Conservation (phyloP, 2,113 vertebrate species). For the Ctenomys sociabilis region DNA sequence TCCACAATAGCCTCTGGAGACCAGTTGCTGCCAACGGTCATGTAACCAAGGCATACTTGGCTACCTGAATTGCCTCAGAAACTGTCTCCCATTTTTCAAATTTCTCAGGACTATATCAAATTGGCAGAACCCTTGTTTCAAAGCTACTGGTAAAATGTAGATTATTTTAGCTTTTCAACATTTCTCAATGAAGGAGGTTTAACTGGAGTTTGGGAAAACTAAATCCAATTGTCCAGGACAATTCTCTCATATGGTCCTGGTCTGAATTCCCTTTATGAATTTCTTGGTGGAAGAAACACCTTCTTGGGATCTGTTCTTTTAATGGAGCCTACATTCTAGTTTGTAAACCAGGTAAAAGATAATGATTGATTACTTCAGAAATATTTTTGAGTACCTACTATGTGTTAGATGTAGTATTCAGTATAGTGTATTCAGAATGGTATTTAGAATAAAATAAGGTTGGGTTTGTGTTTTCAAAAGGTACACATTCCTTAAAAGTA, state of each 20-base stretch:
- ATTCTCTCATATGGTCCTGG: background rate
- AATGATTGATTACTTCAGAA: slow-evolving; percentile 25
- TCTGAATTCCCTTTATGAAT: slow-evolving; percentile 33
- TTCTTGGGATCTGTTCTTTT: slow-evolving; percentile 15
- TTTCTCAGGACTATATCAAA: slow-evolving; percentile 23
- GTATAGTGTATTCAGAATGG: background rate
- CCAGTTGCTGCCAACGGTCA: background rate
- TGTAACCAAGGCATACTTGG: background rate
- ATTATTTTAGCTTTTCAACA: background rate
- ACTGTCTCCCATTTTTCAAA: slow-evolving; percentile 25
- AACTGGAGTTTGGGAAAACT: slow-evolving; percentile 24
- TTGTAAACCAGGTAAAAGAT: background rate
- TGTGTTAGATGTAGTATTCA: background rate
- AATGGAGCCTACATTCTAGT: background rate
- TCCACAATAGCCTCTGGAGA: background rate
- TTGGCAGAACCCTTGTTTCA: slow-evolving; percentile 31
- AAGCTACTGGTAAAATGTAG: background rate
- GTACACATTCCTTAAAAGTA: background rate
- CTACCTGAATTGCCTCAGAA: background rate
- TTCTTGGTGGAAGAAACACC: background rate
- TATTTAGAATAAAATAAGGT: background rate
- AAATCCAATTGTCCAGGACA: background rate
- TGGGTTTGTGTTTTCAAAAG: slow-evolving; percentile 1
- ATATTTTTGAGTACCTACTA: background rate
- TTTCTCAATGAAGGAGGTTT: slow-evolving; percentile 46